phyloP scores from a whole-genome alignment of 2,888 invertebrate genomes.

The Drosophila flavopinicola region DNA sequence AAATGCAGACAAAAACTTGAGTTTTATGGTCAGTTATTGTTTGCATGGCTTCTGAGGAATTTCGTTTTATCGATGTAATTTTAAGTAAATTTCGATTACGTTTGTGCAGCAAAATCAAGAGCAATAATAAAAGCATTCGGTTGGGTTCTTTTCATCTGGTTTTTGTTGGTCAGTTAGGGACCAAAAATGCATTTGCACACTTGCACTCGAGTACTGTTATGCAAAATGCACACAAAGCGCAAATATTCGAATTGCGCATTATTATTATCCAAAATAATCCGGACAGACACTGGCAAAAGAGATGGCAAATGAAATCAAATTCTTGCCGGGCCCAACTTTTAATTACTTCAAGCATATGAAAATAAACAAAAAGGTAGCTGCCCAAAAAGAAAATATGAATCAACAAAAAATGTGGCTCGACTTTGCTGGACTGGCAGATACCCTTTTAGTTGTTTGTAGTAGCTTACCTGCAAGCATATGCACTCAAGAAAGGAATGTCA shows the following conservation, averaged over 20 bases:
- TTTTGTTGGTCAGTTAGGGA: too few relatives aligned
- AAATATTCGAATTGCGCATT: slow-evolving; percentile 10
- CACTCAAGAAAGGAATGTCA: too few relatives aligned
- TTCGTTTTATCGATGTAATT: background rate
- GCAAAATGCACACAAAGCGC: background rate
- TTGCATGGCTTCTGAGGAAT: background rate
- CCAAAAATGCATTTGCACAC: background rate
- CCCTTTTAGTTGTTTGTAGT: background rate
- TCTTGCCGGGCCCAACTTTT: slow-evolving; percentile 16
- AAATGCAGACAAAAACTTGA: too few relatives aligned
- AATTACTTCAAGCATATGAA: slow-evolving; percentile 22
- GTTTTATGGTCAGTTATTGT: too few relatives aligned
- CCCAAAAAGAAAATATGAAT: background rate
- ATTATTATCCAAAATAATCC: slow-evolving; percentile 30
- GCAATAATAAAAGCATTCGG: too few relatives aligned
- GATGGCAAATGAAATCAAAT: slow-evolving; percentile 13
- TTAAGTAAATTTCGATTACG: background rate
- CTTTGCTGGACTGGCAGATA: background rate
- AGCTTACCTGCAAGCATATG: too few relatives aligned
- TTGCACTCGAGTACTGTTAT: too few relatives aligned
- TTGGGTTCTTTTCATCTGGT: too few relatives aligned
- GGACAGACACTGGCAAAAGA: slow-evolving; percentile 29
- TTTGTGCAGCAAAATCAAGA: too few relatives aligned
- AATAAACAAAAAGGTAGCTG: background rate
- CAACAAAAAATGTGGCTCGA: too few relatives aligned